Evolutionary conservation across 2,888 invertebrate genomes (phyloP).

Genomic region (Taphrorychus bicolor): DNA sequence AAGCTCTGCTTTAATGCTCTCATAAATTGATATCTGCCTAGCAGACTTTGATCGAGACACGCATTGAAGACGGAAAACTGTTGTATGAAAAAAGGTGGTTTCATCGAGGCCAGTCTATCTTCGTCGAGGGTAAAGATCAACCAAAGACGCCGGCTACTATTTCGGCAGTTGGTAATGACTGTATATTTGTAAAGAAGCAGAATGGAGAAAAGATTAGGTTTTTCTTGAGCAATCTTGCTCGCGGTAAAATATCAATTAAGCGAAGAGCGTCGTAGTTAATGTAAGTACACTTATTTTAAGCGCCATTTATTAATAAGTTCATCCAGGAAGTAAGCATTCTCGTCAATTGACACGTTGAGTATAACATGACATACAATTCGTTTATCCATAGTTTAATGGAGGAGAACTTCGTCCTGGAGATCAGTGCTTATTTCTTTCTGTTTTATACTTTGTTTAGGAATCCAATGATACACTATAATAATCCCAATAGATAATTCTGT

Average conservation of each 20-base stretch:
- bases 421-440: no score
- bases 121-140: slow-evolving; percentile 67
- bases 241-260: slow-evolving; percentile 89
- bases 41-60: slow-evolving; percentile 72
- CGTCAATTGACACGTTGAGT: no score
- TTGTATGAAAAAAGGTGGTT: slow-evolving; percentile 95
- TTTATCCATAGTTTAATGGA: no score
- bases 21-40: slow-evolving; percentile 25
- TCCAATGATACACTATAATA: no score
- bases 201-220: slow-evolving; percentile 85
- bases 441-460: no score
- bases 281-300: no score
- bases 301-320: no score
- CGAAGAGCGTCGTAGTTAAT: slow-evolving; percentile 80
- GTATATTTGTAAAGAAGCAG: slow-evolving; percentile 91
- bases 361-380: no score
- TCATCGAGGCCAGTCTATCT: slow-evolving; percentile 92
- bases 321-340: no score
- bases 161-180: slow-evolving; percentile 89
- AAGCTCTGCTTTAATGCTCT: neutral
- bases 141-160: slow-evolving; percentile 88
- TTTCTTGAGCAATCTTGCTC: slow-evolving; percentile 81
- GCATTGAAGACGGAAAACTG: slow-evolving; percentile 94
- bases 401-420: no score
- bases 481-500: no score